Evolutionary conservation across 1,140 invertebrate species (phyloP).

Genomic region (Platorchestia sp.): DNA sequence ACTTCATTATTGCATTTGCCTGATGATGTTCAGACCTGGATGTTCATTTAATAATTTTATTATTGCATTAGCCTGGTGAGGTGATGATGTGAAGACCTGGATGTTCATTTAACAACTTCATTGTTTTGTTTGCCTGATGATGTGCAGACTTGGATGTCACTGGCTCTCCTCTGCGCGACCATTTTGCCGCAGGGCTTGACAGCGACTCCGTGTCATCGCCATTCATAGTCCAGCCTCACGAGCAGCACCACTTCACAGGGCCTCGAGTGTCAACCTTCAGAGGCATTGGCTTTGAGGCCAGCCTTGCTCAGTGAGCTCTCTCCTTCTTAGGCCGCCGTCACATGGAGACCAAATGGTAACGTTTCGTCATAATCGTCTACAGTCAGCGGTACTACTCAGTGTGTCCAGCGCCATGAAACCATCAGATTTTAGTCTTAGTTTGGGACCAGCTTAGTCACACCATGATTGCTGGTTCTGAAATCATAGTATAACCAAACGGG

Average conservation of each 20-base stretch:
- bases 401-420: too few relatives aligned
- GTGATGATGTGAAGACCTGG: background rate
- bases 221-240: background rate
- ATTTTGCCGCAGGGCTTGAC: background rate
- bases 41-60: background rate
- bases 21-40: background rate
- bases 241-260: background rate
- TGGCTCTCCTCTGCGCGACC: constrained; percentile 21
- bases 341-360: too few relatives aligned
- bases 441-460: too few relatives aligned
- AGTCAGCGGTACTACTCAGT: too few relatives aligned
- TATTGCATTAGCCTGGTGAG: background rate
- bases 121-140: background rate
- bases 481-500: background rate
- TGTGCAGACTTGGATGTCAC: constrained; percentile 4
- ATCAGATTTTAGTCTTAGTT: too few relatives aligned
- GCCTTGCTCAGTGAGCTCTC: background rate
- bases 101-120: background rate
- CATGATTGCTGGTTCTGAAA: too few relatives aligned
- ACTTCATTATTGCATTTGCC: too few relatives aligned
- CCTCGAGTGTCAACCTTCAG: constrained; percentile 11
- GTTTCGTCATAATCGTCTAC: too few relatives aligned
- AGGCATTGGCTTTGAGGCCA: background rate
- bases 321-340: background rate
- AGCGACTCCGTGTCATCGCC: background rate